Percentiles rank a stretch among this genome's conserved stretches.
Evolutionary conservation across 2,888 invertebrate species (phyloP).

Genomic region (Drosophila villosipedis): DNA sequence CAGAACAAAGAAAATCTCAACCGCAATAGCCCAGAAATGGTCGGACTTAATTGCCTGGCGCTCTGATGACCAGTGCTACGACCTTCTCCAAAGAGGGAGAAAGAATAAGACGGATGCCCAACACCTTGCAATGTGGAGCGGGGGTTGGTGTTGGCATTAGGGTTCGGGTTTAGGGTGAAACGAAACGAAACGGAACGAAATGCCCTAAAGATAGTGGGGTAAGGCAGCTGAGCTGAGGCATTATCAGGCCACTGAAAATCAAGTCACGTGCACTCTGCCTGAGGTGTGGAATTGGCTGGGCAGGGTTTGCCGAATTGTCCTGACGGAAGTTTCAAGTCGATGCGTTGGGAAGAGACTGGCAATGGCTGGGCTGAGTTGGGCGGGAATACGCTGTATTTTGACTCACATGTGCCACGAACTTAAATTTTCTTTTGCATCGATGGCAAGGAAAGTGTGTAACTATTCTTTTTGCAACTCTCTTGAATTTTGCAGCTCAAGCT

Average conservation of each 20-base stretch:
- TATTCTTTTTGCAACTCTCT: slow-evolving; percentile 31
- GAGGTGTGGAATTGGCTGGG: slow-evolving; percentile 68
- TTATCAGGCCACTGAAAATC: slow-evolving; percentile 74
- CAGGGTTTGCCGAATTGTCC: slow-evolving; percentile 43
- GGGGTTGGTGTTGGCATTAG: neutral
- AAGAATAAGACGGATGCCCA: slow-evolving; percentile 31
- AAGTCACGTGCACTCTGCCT: slow-evolving; percentile 65
- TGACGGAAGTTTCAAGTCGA: slow-evolving; percentile 38
- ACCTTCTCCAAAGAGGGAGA: slow-evolving; percentile 7
- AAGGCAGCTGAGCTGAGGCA: slow-evolving; percentile 43
- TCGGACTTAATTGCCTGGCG: slow-evolving; percentile 67
- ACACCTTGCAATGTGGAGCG: slow-evolving; percentile 35
- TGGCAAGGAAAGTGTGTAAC: slow-evolving; percentile 23
- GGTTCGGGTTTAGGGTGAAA: neutral
- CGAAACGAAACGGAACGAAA: slow-evolving; percentile 12
- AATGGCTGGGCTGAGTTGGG: neutral
- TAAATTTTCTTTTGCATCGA: slow-evolving; percentile 51
- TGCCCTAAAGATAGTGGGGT: slow-evolving; percentile 18
- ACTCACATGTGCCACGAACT: slow-evolving; percentile 60
- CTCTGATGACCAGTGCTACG: slow-evolving; percentile 39
- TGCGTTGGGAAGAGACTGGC: neutral
- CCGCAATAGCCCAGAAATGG: slow-evolving; percentile 55
- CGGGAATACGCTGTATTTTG: neutral
- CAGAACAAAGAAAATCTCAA: slow-evolving; percentile 55
- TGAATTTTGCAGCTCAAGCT: slow-evolving; percentile 44